Percentiles rank a stretch among this genome's conserved stretches.
Evolutionary conservation across 2,888 invertebrate genomes (phyloP).

Genomic region (Nowickia ferox): DNA sequence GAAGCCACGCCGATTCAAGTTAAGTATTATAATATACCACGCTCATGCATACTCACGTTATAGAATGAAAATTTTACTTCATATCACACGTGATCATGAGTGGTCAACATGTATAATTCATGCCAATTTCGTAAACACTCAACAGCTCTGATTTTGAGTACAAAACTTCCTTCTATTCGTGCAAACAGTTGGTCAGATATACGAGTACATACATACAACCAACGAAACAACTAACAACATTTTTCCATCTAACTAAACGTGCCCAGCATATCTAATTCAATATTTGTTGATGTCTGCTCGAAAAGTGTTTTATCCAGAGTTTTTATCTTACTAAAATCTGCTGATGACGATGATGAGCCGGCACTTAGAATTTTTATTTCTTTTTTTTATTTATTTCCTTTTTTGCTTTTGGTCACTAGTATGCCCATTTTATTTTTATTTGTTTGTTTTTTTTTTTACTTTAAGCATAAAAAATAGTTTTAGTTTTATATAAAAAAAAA

Average conservation of each 20-base stretch:
- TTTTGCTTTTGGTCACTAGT: constrained; percentile 50
- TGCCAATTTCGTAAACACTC: too few species aligned
- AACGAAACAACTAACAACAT: constrained; percentile 5
- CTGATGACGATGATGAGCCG: constrained; percentile 59
- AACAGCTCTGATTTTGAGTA: background rate
- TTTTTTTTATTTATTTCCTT: background rate
- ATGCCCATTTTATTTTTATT: background rate
- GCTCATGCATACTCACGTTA: too few species aligned
- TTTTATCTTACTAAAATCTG: constrained; percentile 68
- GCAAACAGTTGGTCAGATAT: background rate
- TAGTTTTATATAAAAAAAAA: constrained; percentile 13
- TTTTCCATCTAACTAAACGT: constrained; percentile 53
- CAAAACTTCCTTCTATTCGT: constrained; percentile 4
- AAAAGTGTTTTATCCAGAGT: constrained; percentile 51
- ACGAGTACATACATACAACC: constrained; percentile 4
- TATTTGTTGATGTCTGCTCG: constrained; percentile 15
- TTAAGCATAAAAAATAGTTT: constrained; percentile 44
- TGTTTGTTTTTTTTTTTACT: constrained; percentile 8
- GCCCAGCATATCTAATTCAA: constrained; percentile 58
- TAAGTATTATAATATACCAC: too few species aligned
- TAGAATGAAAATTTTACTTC: too few species aligned
- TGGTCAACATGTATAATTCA: too few species aligned
- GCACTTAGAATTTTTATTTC: constrained; percentile 36
- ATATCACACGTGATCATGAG: too few species aligned
- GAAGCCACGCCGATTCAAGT: too few species aligned